phyloP scores from a whole-genome alignment of 2,888 invertebrate species.

The Brachypterus glaber region DNA sequence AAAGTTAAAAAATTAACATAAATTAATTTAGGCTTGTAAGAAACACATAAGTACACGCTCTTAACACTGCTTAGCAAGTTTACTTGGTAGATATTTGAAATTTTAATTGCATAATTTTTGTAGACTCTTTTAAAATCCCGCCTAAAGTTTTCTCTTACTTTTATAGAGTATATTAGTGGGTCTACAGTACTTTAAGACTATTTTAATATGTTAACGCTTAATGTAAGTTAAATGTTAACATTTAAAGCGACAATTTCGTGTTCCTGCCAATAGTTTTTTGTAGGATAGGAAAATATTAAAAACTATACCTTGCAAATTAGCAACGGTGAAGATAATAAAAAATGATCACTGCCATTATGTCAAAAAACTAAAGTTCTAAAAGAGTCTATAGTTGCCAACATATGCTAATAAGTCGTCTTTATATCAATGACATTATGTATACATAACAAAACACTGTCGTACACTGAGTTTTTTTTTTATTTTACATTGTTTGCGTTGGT shows the following conservation, averaged over 20 bases:
- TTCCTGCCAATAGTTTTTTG: too few relatives aligned
- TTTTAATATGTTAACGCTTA: too few relatives aligned
- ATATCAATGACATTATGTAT: conserved; percentile 18
- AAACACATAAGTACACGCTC: conserved; percentile 25
- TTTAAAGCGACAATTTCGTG: too few relatives aligned
- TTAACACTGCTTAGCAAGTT: conserved; percentile 28
- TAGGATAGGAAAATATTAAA: too few relatives aligned
- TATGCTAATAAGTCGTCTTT: conserved; percentile 18
- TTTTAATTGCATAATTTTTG: conserved; percentile 5
- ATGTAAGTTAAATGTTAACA: too few relatives aligned
- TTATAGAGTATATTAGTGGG: conserved; percentile 8
- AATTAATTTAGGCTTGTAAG: conserved; percentile 20
- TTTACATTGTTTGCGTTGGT: conserved; percentile 43
- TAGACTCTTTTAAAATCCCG: conserved; percentile 19
- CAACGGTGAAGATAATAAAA: too few relatives aligned
- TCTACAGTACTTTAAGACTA: too few relatives aligned
- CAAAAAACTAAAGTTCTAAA: conserved; percentile 4
- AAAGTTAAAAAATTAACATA: conserved; percentile 4
- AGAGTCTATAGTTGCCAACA: conserved; percentile 1
- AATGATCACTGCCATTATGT: too few relatives aligned
- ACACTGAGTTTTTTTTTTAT: conserved; percentile 41
- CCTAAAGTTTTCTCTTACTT: conserved; percentile 9
- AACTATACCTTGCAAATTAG: too few relatives aligned
- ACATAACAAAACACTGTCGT: conserved; percentile 32
- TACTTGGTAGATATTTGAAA: conserved; percentile 2